Evolutionary conservation across 1,140 invertebrate species (phyloP).

Genomic region (Bathynomus jamesi): DNA sequence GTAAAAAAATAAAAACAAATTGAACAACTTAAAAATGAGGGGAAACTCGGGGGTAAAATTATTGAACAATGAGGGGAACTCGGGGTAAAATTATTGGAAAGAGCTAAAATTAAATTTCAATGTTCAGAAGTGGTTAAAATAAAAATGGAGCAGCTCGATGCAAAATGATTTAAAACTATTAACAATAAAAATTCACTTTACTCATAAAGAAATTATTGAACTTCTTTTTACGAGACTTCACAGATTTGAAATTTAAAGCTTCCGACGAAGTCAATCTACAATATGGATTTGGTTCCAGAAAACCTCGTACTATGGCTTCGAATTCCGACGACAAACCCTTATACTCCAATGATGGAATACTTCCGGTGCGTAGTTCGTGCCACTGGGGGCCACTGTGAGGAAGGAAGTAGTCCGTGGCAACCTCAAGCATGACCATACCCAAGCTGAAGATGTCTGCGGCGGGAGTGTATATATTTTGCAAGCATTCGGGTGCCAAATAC

Average conservation of each 20-base stretch:
- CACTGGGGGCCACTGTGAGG: slow-evolving; percentile 59
- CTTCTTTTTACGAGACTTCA: neutral
- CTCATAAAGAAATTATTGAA: neutral
- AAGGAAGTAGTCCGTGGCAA: slow-evolving; percentile 61
- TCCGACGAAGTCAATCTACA: neutral
- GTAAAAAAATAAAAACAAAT: too few species aligned
- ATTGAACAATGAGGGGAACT: too few species aligned
- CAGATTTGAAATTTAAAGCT: neutral
- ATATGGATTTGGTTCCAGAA: neutral
- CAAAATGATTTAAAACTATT: too few species aligned
- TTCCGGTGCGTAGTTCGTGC: slow-evolving; percentile 56
- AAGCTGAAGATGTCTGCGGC: slow-evolving; percentile 59
- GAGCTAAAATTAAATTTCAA: too few species aligned
- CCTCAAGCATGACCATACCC: slow-evolving; percentile 63
- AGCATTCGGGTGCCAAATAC: slow-evolving; percentile 64
- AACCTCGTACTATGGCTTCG: neutral
- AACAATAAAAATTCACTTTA: too few species aligned
- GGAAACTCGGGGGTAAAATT: too few species aligned
- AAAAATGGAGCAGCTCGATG: too few species aligned
- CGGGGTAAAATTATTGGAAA: too few species aligned
- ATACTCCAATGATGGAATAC: slow-evolving; percentile 40
- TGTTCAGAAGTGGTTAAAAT: too few species aligned
- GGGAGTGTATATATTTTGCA: slow-evolving; percentile 47
- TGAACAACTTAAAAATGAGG: too few species aligned
- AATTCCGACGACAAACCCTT: neutral